phyloP scores from a whole-genome alignment of 2,888 invertebrate species.

The Drosophila nr. fundita region DNA sequence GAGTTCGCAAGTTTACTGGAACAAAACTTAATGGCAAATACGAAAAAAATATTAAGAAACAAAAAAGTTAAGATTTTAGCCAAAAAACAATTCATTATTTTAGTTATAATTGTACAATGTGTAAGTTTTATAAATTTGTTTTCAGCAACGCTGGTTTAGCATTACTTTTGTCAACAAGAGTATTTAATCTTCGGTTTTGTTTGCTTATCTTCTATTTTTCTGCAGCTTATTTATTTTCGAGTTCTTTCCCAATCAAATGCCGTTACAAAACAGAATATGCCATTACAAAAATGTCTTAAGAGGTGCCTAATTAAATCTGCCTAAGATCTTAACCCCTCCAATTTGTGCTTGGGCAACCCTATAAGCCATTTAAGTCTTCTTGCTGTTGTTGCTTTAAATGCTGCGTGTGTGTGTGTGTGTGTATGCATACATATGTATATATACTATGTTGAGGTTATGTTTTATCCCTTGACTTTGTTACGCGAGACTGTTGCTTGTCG shows the following conservation, averaged over 20 bases:
- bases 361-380: constrained; percentile 50
- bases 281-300: not conserved
- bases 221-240: not conserved
- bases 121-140: not conserved
- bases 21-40: constrained; percentile 28
- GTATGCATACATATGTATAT: not conserved
- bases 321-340: not conserved
- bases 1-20: constrained; percentile 57
- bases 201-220: not conserved
- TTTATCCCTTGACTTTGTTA: constrained; percentile 26
- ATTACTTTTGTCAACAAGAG: not conserved
- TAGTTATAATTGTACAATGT: not conserved
- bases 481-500: constrained; percentile 26
- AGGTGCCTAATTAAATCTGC: constrained; percentile 4
- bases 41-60: not conserved
- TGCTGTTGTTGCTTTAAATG: constrained; percentile 8
- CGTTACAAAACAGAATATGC: not conserved
- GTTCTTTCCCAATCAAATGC: not conserved
- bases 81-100: not conserved
- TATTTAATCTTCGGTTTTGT: not conserved
- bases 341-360: constrained; percentile 42
- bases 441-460: constrained; percentile 5
- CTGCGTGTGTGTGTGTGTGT: not conserved
- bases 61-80: not conserved
- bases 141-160: not conserved